Evolutionary conservation across 2,113 vertebrate genomes (phyloP), one percentile per base, ranked within the genome.

Genomic region (Limanda limanda): DNA sequence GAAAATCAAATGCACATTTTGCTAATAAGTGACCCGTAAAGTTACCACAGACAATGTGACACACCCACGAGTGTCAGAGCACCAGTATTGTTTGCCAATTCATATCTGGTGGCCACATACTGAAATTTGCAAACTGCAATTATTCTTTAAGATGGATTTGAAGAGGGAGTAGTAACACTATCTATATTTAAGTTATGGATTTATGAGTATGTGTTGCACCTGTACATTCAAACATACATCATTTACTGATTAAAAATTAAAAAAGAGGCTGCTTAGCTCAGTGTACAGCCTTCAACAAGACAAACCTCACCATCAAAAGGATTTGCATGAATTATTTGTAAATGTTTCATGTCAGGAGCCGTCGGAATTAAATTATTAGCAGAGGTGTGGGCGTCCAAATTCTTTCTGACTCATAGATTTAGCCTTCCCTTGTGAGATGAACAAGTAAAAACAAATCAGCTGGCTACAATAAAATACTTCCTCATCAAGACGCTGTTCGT

Each of bases 1-100:
- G 23, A 1, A 74, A 66, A 51, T 70, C 6, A 71, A 78, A 74
- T 10, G 8, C 65, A 74, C 56, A 67, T 77, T 81, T 74, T 31
- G n/a, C 2, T 9, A 27, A 35, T 37, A 25, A 55, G 61, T 71
- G 48, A 62, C 63, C 79, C 55, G 1, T 20, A 65, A 42, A 18
- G 64, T 48, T 63, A 24, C 42, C 0, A 0, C n/a, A 37, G 72
- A 54, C 54, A 52, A 35, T 5, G 48, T 55, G 37, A 69, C 57
- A 54, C 31, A 37, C 24, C 25, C 24, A 45, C 17, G 37, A 51
- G 5, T 37, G 1, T 24, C 0, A 37, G 3, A 25, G 21, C 14
- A 62, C 40, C 15, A 18, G 3, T 8, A 5, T n/a, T 35, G 23
- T 59, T 55, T 40, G 5, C 42, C 10, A 59, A 37, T 66, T 62